Percentiles rank a stretch among this genome's conserved stretches.
Evolutionary conservation across 2,113 vertebrate genomes (phyloP).

Genomic region (Chlorocebus sabaeus): DNA sequence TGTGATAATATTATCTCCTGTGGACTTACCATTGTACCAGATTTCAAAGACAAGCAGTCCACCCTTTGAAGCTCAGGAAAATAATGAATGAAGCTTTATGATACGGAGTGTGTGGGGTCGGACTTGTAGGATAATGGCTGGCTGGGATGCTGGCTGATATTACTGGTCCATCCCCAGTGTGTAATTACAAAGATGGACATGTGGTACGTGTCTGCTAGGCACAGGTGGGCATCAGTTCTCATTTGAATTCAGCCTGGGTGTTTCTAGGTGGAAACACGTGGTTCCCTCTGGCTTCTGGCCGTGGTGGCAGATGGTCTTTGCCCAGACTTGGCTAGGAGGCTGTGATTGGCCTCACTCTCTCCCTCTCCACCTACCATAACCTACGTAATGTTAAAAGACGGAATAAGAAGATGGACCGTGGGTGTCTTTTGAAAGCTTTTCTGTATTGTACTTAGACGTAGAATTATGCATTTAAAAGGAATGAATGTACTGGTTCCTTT

Average conservation of each 20-base stretch:
- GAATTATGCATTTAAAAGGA: not conserved
- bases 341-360: not conserved
- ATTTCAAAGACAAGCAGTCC: not conserved
- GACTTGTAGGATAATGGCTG: not conserved
- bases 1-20: fast-evolving
- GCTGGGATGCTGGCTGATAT: not conserved
- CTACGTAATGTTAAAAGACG: not conserved
- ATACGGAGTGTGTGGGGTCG: fast-evolving
- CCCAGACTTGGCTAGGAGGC: not conserved
- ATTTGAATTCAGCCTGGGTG: not conserved
- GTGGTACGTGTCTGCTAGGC: not conserved
- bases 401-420: not conserved
- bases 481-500: too few relatives aligned
- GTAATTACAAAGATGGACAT: not conserved
- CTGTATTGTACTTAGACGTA: not conserved
- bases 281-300: not conserved
- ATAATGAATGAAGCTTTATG: too few relatives aligned
- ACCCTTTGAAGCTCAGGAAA: not conserved
- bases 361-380: fast-evolving
- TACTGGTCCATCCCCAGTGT: not conserved
- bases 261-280: not conserved
- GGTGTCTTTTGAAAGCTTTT: not conserved
- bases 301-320: not conserved
- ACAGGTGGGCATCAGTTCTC: not conserved
- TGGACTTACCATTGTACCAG: fast-evolving